These are phyloP conservation scores for Colaptes auratus DNA, from an alignment of 2,113 vertebrate genomes.

Conservation along the genomic window DNA sequence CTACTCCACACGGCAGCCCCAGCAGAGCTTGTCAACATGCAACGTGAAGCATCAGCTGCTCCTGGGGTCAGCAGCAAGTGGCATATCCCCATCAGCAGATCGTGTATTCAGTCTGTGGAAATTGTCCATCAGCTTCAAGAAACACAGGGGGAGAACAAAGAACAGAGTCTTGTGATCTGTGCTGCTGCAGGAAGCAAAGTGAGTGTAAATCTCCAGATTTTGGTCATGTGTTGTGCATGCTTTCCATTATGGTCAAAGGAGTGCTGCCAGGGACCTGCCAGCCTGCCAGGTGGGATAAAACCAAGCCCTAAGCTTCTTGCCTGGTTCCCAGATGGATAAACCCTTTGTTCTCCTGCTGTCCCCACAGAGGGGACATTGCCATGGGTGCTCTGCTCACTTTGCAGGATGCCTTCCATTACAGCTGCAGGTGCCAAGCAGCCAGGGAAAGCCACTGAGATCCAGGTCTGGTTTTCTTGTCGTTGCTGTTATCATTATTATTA, in stretches of 20 bases:
- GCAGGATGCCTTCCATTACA: not conserved
- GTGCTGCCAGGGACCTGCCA: not conserved
- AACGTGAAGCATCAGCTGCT: not conserved
- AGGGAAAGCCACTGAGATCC: not conserved
- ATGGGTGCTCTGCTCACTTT: not conserved
- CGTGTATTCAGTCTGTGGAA: not conserved
- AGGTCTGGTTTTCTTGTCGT: not conserved
- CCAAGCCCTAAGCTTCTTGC: not conserved
- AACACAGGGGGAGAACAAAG: not conserved
- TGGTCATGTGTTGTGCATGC: not conserved
- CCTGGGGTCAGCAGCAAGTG: not conserved
- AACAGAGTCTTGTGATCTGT: not conserved
- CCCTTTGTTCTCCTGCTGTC: not conserved
- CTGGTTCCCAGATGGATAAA: not conserved
- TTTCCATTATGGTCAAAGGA: constrained; percentile 12
- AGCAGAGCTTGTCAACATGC: constrained; percentile 57
- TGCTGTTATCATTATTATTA: not conserved
- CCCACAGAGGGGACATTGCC: not conserved
- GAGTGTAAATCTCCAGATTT: not conserved
- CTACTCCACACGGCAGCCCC: constrained; percentile 63
- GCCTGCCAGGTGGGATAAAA: not conserved
- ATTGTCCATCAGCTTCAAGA: not conserved
- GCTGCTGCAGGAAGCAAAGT: not conserved
- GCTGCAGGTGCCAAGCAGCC: not conserved
- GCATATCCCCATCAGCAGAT: not conserved